Evolutionary conservation across 2,888 invertebrate species (phyloP).

Genomic region (Leptopilina syphax): DNA sequence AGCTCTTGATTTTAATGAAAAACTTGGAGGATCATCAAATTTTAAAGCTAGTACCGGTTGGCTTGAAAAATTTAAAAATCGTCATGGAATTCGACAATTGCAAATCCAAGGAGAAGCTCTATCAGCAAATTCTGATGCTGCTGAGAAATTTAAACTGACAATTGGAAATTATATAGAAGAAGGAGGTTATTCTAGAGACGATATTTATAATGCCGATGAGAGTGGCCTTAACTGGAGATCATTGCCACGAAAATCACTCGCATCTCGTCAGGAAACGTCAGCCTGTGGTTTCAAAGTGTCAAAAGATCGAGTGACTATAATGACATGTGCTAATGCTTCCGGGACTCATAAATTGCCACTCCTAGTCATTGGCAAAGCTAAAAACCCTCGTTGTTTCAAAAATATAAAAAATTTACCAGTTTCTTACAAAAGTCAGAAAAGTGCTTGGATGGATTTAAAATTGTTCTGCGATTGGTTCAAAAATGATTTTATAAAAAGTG

Average conservation of each 20-base stretch:
- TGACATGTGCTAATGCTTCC: constrained; percentile 61
- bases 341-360: constrained; percentile 62
- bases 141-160: neutral
- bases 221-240: constrained; percentile 59
- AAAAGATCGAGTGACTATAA: constrained; percentile 61
- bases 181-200: constrained; percentile 32
- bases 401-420: constrained; percentile 54
- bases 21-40: neutral
- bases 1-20: neutral
- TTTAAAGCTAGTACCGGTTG: neutral
- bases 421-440: constrained; percentile 52
- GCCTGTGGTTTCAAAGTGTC: constrained; percentile 57
- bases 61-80: neutral
- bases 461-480: constrained; percentile 60
- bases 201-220: constrained; percentile 60
- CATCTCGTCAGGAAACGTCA: constrained; percentile 48
- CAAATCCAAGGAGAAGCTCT: neutral
- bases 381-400: constrained; percentile 62
- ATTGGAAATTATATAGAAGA: neutral
- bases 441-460: constrained; percentile 60
- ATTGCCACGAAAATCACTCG: constrained; percentile 55
- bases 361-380: constrained; percentile 62
- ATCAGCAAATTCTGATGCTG: neutral
- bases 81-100: neutral
- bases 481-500: constrained; percentile 54